phyloP scores from a whole-genome alignment of 2,888 invertebrate genomes.

The Endotricha flammealis region DNA sequence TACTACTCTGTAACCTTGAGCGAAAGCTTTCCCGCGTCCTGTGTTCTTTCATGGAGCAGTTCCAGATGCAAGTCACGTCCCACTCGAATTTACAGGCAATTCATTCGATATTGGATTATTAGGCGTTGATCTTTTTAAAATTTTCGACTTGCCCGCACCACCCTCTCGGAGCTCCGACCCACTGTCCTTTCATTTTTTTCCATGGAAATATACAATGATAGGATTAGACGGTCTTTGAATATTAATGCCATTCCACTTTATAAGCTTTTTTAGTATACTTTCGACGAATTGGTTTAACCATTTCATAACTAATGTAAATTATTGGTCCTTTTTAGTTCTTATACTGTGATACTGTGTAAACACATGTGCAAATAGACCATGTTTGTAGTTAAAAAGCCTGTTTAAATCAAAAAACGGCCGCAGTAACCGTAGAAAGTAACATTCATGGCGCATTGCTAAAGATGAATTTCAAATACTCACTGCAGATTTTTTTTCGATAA shows the following conservation, averaged over 20 bases:
- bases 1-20: slow-evolving; percentile 21
- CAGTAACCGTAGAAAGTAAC: too few species aligned
- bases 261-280: not conserved
- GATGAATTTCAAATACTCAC: too few species aligned
- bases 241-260: slow-evolving; percentile 30
- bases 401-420: too few species aligned
- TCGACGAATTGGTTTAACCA: too few species aligned
- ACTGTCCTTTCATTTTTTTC: slow-evolving; percentile 45
- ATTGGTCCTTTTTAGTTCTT: too few species aligned
- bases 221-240: slow-evolving; percentile 49
- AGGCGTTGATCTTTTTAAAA: slow-evolving; percentile 73
- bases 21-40: slow-evolving; percentile 34
- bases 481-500: too few species aligned
- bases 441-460: too few species aligned
- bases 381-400: too few species aligned
- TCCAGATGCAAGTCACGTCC: slow-evolving; percentile 57
- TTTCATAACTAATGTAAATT: too few species aligned
- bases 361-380: too few species aligned
- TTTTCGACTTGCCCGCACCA: slow-evolving; percentile 21
- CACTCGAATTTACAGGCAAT: slow-evolving; percentile 69
- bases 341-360: too few species aligned
- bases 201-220: slow-evolving; percentile 56
- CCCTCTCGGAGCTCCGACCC: slow-evolving; percentile 11
- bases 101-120: slow-evolving; percentile 76
- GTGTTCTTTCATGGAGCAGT: slow-evolving; percentile 30